Percentiles rank a stretch among this genome's conserved stretches.
phyloP scores from a whole-genome alignment of 1,140 invertebrate species.

The Zophobas atratus region DNA sequence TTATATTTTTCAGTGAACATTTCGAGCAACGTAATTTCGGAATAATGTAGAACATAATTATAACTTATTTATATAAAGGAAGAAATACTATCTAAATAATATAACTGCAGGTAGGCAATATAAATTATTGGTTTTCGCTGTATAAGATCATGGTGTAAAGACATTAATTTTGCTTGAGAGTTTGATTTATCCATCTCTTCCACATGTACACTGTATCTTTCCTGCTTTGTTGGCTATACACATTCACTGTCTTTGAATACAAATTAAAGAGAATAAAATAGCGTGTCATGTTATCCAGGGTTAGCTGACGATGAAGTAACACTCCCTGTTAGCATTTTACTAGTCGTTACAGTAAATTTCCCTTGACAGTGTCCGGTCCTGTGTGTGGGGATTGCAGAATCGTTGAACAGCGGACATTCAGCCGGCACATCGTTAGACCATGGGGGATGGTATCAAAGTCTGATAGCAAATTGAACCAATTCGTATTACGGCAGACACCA shows the following conservation, averaged over 20 bases:
- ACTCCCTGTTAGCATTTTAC: constrained; percentile 27
- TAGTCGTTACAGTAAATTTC: constrained; percentile 41
- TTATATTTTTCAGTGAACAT: too few relatives aligned
- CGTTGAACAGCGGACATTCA: constrained; percentile 36
- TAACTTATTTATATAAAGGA: too few relatives aligned
- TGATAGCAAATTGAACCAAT: constrained; percentile 40
- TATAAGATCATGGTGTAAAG: too few relatives aligned
- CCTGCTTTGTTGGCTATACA: not conserved
- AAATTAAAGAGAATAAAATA: not conserved
- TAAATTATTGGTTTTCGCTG: too few relatives aligned
- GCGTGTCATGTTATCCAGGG: not conserved
- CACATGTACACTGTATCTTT: not conserved
- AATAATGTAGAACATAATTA: too few relatives aligned
- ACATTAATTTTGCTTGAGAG: too few relatives aligned
- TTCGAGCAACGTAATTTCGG: too few relatives aligned
- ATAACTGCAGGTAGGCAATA: too few relatives aligned
- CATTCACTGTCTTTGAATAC: constrained; percentile 6
- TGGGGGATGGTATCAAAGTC: constrained; percentile 29
- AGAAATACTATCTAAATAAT: too few relatives aligned
- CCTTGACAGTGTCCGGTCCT: constrained; percentile 45
- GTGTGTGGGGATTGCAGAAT: constrained; percentile 31
- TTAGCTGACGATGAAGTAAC: constrained; percentile 18
- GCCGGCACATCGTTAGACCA: constrained; percentile 12
- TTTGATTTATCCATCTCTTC: constrained; percentile 16
- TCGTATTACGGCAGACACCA: constrained; percentile 33